Conservation (phyloP, 2,888 invertebrate species). For the Catocala nupta region DNA sequence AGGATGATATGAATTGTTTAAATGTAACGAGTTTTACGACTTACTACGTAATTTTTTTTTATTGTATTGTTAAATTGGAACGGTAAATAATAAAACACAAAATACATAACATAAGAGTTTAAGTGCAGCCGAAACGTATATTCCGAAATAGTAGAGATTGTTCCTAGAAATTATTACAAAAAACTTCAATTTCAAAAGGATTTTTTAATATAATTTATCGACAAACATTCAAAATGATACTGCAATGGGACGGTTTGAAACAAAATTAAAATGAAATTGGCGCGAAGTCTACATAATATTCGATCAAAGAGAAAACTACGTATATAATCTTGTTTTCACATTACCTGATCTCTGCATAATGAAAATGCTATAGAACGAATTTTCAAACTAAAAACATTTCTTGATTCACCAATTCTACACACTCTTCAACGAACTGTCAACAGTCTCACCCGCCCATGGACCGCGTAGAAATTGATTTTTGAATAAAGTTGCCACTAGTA, state of each 20-base stretch:
- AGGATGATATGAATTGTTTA: no score
- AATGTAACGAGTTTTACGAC: no score
- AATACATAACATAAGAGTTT: no score
- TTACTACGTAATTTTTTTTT: no score
- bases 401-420: constrained; percentile 68
- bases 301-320: constrained; percentile 1
- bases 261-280: constrained; percentile 38
- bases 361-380: constrained; percentile 63
- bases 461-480: constrained; percentile 79
- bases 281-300: constrained; percentile 52
- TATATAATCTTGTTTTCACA: constrained; percentile 33
- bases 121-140: no score
- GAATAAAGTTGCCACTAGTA: constrained; percentile 65
- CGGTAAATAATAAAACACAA: no score
- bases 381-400: constrained; percentile 81
- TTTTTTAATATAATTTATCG: not conserved
- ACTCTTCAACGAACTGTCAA: constrained; percentile 79
- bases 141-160: no score
- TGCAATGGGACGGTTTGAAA: constrained; percentile 18
- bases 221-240: constrained; percentile 37
- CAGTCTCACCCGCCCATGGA: constrained; percentile 78
- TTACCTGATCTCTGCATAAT: constrained; percentile 86
- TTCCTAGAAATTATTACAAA: no score
- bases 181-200: no score
- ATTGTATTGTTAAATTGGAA: no score